Conservation (phyloP, 2,797 vertebrate species). For the Chaetophractus vellerosus region DNA sequence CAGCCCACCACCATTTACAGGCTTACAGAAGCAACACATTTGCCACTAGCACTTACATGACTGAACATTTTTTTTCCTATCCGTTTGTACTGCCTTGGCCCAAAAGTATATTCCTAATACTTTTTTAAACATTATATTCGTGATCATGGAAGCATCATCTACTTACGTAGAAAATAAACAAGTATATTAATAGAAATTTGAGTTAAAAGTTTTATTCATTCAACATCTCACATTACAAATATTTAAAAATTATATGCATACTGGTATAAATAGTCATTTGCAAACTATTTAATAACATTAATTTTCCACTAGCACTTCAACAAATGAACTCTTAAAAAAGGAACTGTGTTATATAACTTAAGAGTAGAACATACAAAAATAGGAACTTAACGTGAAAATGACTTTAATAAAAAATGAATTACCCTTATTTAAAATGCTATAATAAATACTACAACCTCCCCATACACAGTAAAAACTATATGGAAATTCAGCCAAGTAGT, state of each 20-base stretch:
- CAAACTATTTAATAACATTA: constrained; percentile 99
- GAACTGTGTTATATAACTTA: constrained; percentile 99
- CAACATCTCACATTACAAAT: constrained; percentile 99
- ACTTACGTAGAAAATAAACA: constrained; percentile 84
- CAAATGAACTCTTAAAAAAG: constrained; percentile 99
- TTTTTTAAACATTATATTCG: constrained; percentile 41
- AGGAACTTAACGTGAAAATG: constrained; percentile 99
- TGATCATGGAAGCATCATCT: not conserved
- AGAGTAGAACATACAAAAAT: constrained; percentile 99
- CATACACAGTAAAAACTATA: constrained; percentile 99
- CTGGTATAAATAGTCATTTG: constrained; percentile 99
- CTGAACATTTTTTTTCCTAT: not conserved
- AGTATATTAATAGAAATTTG: constrained; percentile 89
- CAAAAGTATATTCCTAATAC: not conserved
- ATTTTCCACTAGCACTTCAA: constrained; percentile 99
- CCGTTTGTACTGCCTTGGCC: not conserved
- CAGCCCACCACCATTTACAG: rapidly evolving
- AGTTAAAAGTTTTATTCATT: constrained; percentile 99
- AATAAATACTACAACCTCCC: constrained; percentile 99
- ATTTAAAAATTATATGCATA: constrained; percentile 99
- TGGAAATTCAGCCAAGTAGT: constrained; percentile 99
- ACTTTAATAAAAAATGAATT: constrained; percentile 99
- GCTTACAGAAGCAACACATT: rapidly evolving
- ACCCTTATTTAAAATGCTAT: constrained; percentile 99
- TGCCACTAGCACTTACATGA: not conserved